Evolutionary conservation across 1,140 invertebrate species (phyloP).

Genomic region (Druon quercuslanigerum): DNA sequence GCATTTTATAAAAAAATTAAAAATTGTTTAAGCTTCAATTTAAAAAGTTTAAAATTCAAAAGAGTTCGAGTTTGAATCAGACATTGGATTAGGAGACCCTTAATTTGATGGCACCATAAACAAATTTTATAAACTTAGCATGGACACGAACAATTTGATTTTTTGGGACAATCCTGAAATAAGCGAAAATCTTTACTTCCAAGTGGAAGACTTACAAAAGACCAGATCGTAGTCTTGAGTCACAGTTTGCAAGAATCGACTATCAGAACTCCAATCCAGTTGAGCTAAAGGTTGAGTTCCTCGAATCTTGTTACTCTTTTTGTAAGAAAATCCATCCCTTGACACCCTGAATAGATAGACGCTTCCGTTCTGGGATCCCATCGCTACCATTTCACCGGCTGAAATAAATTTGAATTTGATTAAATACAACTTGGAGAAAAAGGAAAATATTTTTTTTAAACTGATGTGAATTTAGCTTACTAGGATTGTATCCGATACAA

Average conservation of each 20-base stretch:
- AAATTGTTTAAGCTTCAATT: too few relatives aligned
- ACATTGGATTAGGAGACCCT: too few relatives aligned
- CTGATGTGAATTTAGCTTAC: slow-evolving; percentile 73
- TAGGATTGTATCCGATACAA: slow-evolving; percentile 90
- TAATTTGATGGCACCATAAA: too few relatives aligned
- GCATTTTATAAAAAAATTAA: too few relatives aligned
- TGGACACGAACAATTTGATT: too few relatives aligned
- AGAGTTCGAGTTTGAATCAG: too few relatives aligned
- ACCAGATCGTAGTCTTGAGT: slow-evolving; percentile 94
- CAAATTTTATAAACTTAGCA: too few relatives aligned
- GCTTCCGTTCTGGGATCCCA: slow-evolving; percentile 93
- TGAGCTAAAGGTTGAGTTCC: slow-evolving; percentile 88
- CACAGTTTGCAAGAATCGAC: slow-evolving; percentile 90
- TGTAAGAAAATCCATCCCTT: slow-evolving; percentile 90
- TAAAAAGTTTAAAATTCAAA: too few relatives aligned
- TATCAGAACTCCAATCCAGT: slow-evolving; percentile 94
- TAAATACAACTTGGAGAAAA: too few relatives aligned
- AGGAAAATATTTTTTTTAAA: too few relatives aligned
- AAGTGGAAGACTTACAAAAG: slow-evolving; percentile 82
- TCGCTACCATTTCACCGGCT: slow-evolving; percentile 93
- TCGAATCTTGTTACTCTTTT: slow-evolving; percentile 90
- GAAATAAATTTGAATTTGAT: not conserved
- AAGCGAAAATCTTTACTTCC: not conserved
- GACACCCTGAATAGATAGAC: slow-evolving; percentile 90
- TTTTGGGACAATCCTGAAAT: too few relatives aligned